Evolutionary conservation across 1,140 invertebrate species (phyloP).

Genomic region (Drosophila teissieri): DNA sequence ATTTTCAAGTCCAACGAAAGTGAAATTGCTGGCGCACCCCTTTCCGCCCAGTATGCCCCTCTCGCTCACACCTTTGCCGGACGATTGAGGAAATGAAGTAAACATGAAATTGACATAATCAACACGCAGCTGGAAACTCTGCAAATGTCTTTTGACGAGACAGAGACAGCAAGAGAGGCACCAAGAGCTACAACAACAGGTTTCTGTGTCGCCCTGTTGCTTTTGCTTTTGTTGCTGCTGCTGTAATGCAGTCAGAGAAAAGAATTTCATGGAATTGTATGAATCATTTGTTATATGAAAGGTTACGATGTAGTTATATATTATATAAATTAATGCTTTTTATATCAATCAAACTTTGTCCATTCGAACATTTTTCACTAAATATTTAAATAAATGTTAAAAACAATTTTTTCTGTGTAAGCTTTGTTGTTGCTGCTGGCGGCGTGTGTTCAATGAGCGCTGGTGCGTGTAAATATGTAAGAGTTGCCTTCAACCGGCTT

Average conservation of each 20-base stretch:
- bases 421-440: conserved; percentile 34
- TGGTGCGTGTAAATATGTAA: conserved; percentile 82
- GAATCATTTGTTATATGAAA: background rate
- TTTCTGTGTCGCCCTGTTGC: conserved; percentile 71
- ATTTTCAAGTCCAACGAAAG: conserved; percentile 80
- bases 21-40: conserved; percentile 66
- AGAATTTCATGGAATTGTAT: background rate
- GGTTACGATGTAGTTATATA: too few species aligned
- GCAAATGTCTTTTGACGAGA: conserved; percentile 65
- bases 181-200: conserved; percentile 57
- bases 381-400: too few species aligned
- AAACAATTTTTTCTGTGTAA: conserved; percentile 51
- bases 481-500: conserved; percentile 82
- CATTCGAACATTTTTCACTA: too few species aligned
- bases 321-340: too few species aligned
- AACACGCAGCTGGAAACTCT: conserved; percentile 57
- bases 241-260: conserved; percentile 11
- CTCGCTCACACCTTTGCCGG: conserved; percentile 1
- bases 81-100: conserved; percentile 77
- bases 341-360: too few species aligned
- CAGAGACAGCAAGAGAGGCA: conserved; percentile 26
- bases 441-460: conserved; percentile 78
- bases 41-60: conserved; percentile 7
- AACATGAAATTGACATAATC: conserved; percentile 82
- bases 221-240: conserved; percentile 55